These are phyloP conservation scores for Ennomos erosarius DNA, from an alignment of 2,888 invertebrate species.

Conservation along the genomic window DNA sequence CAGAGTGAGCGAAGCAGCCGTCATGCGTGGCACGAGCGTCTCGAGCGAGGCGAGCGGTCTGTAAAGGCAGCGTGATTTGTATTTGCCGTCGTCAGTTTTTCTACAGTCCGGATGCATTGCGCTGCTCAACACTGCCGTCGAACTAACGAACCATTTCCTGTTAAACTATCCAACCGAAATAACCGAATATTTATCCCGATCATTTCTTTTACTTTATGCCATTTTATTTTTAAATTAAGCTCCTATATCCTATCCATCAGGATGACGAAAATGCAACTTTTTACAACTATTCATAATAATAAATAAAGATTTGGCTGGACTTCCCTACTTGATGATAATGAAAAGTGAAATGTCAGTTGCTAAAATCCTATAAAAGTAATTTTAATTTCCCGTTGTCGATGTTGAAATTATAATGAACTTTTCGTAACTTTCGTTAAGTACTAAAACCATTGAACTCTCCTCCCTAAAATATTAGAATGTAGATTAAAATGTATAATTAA, in stretches of 20 bases:
- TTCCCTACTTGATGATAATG: too few species aligned
- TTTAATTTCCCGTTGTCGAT: slow-evolving; percentile 25
- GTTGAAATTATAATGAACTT: slow-evolving; percentile 33
- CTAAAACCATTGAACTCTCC: slow-evolving; percentile 32
- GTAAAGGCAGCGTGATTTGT: slow-evolving; percentile 71
- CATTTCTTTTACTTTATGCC: slow-evolving; percentile 59
- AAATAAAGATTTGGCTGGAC: too few species aligned
- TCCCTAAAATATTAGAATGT: slow-evolving; percentile 33
- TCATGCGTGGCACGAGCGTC: slow-evolving; percentile 12
- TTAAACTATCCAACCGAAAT: slow-evolving; percentile 66
- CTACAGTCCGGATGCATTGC: slow-evolving; percentile 63
- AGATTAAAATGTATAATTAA: too few species aligned
- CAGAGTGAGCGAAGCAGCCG: slow-evolving; percentile 4
- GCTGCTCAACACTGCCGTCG: slow-evolving; percentile 61
- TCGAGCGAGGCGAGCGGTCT: slow-evolving; percentile 22
- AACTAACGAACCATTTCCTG: slow-evolving; percentile 77
- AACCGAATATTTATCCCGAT: slow-evolving; percentile 68
- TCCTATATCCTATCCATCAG: too few species aligned
- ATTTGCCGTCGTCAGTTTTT: slow-evolving; percentile 75
- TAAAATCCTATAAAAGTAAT: slow-evolving; percentile 18
- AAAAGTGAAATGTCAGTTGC: too few species aligned
- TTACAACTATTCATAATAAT: too few species aligned
- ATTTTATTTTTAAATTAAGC: slow-evolving; percentile 43
- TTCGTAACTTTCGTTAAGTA: slow-evolving; percentile 32
- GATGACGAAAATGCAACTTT: not conserved